Evolutionary conservation across 2,113 vertebrate species (phyloP).

Genomic region (Apodemus sylvaticus): DNA sequence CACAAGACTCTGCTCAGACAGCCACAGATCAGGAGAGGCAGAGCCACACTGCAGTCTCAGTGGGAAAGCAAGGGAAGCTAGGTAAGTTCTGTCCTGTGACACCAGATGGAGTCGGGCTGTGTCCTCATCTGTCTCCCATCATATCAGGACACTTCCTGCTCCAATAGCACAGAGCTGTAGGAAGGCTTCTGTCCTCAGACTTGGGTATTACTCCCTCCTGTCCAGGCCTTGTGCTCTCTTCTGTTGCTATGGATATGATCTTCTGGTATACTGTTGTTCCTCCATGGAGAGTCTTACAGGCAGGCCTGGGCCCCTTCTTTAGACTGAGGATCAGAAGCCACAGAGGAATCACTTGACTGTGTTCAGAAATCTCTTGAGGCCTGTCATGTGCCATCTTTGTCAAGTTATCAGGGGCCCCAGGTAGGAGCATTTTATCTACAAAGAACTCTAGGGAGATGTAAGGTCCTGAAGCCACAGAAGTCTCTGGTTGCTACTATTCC

Average conservation of each 20-base stretch:
- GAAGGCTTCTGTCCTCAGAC: not conserved
- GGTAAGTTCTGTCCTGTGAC: not conserved
- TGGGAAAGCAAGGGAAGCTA: too few relatives aligned
- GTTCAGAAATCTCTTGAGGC: not conserved
- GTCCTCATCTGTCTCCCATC: accelerated
- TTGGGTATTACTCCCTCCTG: not conserved
- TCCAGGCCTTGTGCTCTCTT: not conserved
- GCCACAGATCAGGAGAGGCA: not conserved
- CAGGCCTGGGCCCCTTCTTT: not conserved
- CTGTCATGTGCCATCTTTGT: not conserved
- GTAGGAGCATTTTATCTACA: not conserved
- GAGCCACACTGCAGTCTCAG: not conserved
- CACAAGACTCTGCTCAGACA: not conserved
- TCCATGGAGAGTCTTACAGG: not conserved
- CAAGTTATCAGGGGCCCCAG: too few relatives aligned
- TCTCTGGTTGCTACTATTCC: not conserved
- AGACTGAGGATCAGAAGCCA: not conserved
- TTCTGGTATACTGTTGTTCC: not conserved
- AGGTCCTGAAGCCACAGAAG: not conserved
- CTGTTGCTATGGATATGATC: not conserved
- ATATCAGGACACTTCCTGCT: not conserved
- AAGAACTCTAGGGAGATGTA: not conserved
- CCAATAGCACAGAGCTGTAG: not conserved
- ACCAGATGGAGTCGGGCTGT: accelerated
- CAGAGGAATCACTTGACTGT: accelerated